A percentile compares a stretch with the other conserved stretches of the same genome.
phyloP scores from a whole-genome alignment of 2,888 invertebrate species.

The Trachelus troglodyta region DNA sequence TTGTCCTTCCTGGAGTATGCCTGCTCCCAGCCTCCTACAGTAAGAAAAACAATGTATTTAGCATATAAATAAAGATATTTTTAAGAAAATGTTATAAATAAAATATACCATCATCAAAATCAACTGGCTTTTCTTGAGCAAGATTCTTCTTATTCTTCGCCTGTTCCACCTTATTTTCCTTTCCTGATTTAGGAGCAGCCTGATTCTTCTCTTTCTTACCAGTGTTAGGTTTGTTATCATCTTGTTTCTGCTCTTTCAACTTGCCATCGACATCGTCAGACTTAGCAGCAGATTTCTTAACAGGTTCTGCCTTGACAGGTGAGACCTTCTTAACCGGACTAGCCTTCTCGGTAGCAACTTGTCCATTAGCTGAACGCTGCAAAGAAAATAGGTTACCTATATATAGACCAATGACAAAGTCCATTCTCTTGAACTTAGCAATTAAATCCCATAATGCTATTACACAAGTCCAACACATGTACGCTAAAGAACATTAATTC shows the following conservation, averaged over 20 bases:
- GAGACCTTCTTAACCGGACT: slow-evolving; percentile 71
- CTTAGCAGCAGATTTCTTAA: slow-evolving; percentile 69
- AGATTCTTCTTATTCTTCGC: slow-evolving; percentile 73
- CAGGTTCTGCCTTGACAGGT: slow-evolving; percentile 54
- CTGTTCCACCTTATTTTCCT: slow-evolving; percentile 70
- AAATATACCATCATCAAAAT: slow-evolving; percentile 75
- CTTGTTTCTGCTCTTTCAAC: slow-evolving; percentile 64
- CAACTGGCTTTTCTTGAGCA: slow-evolving; percentile 75
- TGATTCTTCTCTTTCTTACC: slow-evolving; percentile 59
- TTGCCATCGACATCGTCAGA: slow-evolving; percentile 67
- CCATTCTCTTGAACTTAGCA: not conserved
- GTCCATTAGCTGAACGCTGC: slow-evolving; percentile 75
- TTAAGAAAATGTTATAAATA: not conserved
- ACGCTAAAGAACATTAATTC: too few relatives aligned
- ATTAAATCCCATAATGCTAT: not conserved
- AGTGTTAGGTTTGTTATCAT: slow-evolving; percentile 68
- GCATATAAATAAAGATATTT: not conserved
- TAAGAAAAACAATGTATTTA: not conserved
- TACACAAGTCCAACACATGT: not conserved
- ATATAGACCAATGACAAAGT: not conserved
- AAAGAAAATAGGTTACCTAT: slow-evolving; percentile 44
- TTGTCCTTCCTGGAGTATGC: slow-evolving; percentile 78
- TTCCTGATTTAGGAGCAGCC: slow-evolving; percentile 44
- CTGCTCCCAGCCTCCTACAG: slow-evolving; percentile 75
- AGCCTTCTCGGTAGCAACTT: slow-evolving; percentile 69